Evolutionary conservation across 2,797 vertebrate species (phyloP).

Genomic region (Etheostoma nigrum): DNA sequence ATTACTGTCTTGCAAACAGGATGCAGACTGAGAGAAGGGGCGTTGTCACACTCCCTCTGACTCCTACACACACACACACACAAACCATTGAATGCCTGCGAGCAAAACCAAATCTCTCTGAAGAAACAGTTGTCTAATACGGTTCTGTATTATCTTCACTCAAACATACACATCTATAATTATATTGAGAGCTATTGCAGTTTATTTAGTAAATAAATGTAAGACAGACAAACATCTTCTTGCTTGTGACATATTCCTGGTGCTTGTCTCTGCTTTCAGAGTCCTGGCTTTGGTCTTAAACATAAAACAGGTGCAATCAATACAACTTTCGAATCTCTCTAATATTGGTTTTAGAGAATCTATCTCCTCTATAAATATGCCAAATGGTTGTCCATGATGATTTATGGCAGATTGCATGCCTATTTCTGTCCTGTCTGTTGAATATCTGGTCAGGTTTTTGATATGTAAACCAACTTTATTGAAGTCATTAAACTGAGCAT

Average conservation of each 20-base stretch:
- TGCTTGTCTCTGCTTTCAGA: neutral
- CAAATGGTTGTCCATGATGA: constrained; percentile 27
- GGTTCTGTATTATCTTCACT: constrained; percentile 14
- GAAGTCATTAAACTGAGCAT: constrained; percentile 65
- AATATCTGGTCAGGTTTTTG: constrained; percentile 48
- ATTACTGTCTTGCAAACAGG: constrained; percentile 74
- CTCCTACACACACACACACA: constrained; percentile 8
- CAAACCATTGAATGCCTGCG: constrained; percentile 6
- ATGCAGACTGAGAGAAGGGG: constrained; percentile 45
- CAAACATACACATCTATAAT: neutral
- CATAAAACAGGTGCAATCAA: constrained; percentile 1
- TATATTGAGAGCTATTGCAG: neutral
- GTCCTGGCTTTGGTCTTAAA: constrained; percentile 3
- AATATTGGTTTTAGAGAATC: constrained; percentile 24
- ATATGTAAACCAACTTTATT: constrained; percentile 68
- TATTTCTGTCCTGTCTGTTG: constrained; percentile 48
- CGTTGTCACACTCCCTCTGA: constrained; percentile 41
- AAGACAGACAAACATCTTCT: neutral
- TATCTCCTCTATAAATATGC: constrained; percentile 29
- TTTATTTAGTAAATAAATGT: constrained; percentile 9
- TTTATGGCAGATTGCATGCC: constrained; percentile 35
- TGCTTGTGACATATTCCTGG: neutral
- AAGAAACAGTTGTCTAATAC: constrained; percentile 14
- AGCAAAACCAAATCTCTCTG: constrained; percentile 16
- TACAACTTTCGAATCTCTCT: constrained; percentile 11